These are phyloP conservation scores for Parauchenoglanis punctatus DNA, from an alignment of 2,797 vertebrate species.

Conservation along the genomic window DNA sequence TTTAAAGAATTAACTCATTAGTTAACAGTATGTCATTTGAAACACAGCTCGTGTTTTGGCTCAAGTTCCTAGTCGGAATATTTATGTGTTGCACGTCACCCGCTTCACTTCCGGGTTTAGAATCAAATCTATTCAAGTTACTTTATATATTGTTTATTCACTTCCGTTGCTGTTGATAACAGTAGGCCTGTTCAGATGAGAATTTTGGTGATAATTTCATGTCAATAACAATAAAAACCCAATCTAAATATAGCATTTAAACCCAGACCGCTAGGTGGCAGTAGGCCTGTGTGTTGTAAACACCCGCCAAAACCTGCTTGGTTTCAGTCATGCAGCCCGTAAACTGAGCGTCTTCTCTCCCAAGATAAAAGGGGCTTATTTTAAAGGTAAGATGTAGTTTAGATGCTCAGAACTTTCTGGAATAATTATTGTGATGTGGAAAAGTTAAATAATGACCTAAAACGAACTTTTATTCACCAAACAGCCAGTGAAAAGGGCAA, in stretches of 20 bases:
- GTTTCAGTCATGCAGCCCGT: background rate
- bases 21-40: background rate
- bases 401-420: too few relatives aligned
- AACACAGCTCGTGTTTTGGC: background rate
- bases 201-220: background rate
- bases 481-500: background rate
- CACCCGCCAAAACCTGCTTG: slow-evolving; percentile 39
- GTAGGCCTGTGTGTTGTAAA: background rate
- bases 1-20: background rate
- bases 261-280: slow-evolving; percentile 31
- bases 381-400: background rate
- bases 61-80: slow-evolving; percentile 4
- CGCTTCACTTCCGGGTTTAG: background rate
- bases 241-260: background rate
- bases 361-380: background rate
- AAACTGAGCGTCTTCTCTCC: background rate
- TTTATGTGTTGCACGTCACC: slow-evolving; percentile 9
- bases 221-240: background rate
- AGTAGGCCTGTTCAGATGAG: background rate
- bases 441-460: background rate
- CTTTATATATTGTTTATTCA: background rate
- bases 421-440: background rate
- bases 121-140: too few relatives aligned
- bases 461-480: background rate
- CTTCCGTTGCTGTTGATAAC: background rate